Evolutionary conservation across 2,797 vertebrate species (phyloP).

Genomic region (Coregonus sp.): DNA sequence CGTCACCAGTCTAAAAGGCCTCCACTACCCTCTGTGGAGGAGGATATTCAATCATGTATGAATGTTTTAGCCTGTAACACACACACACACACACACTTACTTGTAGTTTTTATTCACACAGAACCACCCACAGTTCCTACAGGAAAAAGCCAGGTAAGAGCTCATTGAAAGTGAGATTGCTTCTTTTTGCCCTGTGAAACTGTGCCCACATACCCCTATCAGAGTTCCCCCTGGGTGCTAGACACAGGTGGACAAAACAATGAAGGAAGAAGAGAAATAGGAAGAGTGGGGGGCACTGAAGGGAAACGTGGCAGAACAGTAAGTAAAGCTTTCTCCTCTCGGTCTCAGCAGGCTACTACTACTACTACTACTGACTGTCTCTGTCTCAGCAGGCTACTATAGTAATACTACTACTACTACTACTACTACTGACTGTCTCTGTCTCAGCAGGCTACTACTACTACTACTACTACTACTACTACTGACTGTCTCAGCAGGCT

Average conservation of each 20-base stretch:
- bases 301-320: constrained; percentile 36
- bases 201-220: background rate
- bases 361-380: too few relatives aligned
- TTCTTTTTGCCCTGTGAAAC: background rate
- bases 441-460: too few relatives aligned
- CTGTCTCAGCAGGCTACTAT: too few relatives aligned
- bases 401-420: too few relatives aligned
- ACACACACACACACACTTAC: background rate
- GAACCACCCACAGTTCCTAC: constrained; percentile 4
- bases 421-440: too few relatives aligned
- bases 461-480: too few relatives aligned
- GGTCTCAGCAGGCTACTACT: too few relatives aligned
- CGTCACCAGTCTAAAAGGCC: background rate
- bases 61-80: background rate
- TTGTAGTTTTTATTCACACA: background rate
- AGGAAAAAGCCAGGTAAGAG: constrained; percentile 3
- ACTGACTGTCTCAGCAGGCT: too few relatives aligned
- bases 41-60: constrained; percentile 14
- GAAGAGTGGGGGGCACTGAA: constrained; percentile 32
- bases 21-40: background rate
- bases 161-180: constrained; percentile 31
- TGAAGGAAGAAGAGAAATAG: constrained; percentile 42
- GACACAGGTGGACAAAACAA: constrained; percentile 52
- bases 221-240: constrained; percentile 9
- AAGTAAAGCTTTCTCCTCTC: background rate